These are phyloP conservation scores for Hipposideros armiger DNA, from an alignment of 2,113 vertebrate species.

Conservation along the genomic window DNA sequence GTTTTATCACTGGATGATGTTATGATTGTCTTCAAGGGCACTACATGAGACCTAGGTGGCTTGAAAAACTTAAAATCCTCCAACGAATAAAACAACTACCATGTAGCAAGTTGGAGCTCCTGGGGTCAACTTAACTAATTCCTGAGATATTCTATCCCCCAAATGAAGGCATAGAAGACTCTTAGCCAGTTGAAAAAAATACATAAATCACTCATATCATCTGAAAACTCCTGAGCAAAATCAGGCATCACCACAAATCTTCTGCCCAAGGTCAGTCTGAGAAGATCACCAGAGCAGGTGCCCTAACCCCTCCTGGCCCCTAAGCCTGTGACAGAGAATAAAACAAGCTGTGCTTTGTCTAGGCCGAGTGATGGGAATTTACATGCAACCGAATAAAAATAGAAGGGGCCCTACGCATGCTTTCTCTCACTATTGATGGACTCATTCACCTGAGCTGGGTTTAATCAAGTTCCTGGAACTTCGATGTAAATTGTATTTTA, in stretches of 20 bases:
- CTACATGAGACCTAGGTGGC: background rate
- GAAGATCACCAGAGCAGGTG: background rate
- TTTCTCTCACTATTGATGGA: background rate
- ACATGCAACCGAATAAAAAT: background rate
- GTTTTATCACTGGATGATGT: background rate
- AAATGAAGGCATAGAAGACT: background rate
- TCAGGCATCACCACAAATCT: background rate
- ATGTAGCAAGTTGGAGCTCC: background rate
- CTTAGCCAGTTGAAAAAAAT: background rate
- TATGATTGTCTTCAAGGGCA: background rate
- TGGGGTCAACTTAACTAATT: background rate
- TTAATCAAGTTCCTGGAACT: conserved; percentile 48
- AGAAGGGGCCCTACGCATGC: background rate
- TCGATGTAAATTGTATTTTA: background rate
- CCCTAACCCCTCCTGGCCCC: background rate
- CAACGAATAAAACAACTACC: background rate
- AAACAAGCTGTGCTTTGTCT: background rate
- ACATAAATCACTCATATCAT: background rate
- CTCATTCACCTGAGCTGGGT: background rate
- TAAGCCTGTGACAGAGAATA: background rate
- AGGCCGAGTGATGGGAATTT: background rate
- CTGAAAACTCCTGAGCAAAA: background rate
- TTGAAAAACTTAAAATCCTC: conserved; percentile 51
- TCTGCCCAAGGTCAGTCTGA: background rate
- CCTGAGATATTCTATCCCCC: background rate